Conservation (phyloP, 2,888 invertebrate species). For the Drosophila anomelani region DNA sequence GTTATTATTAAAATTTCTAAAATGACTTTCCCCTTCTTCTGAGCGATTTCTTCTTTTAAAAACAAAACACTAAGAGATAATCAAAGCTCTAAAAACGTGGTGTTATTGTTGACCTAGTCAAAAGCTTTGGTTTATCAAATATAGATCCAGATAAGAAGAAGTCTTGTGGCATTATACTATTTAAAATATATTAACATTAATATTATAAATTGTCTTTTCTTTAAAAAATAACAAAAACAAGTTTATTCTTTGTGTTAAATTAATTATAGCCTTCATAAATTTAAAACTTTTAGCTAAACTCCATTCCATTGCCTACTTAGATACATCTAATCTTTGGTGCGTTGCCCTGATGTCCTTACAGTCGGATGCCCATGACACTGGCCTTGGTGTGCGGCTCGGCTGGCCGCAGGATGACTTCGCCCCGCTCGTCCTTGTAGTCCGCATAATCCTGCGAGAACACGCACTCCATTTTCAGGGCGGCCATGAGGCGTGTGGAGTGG, state of each 20-base stretch:
- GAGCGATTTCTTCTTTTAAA: too few relatives aligned
- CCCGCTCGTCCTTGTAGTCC: slow-evolving; percentile 63
- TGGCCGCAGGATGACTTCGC: slow-evolving; percentile 63
- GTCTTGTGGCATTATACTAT: background rate
- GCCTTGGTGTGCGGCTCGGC: slow-evolving; percentile 59
- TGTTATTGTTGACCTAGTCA: background rate
- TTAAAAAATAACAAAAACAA: too few relatives aligned
- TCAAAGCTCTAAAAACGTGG: background rate
- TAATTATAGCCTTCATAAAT: background rate
- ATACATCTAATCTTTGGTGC: slow-evolving; percentile 22
- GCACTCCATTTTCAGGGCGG: slow-evolving; percentile 62
- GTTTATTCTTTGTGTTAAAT: background rate
- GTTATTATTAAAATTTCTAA: background rate
- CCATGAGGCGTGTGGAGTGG: slow-evolving; percentile 65
- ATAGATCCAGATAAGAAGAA: background rate
- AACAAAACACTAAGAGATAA: background rate
- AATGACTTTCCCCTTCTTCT: too few relatives aligned
- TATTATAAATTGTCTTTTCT: background rate
- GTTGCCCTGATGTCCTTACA: slow-evolving; percentile 13
- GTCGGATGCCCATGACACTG: slow-evolving; percentile 52
- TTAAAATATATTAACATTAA: too few relatives aligned
- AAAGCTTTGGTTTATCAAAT: background rate
- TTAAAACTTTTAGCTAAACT: background rate
- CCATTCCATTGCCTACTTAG: slow-evolving; percentile 2
- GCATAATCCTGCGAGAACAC: slow-evolving; percentile 54